Percentiles rank a stretch among this genome's conserved stretches.
Conservation (phyloP, 2,113 vertebrate genomes). For the Aspidoscelis tigris region DNA sequence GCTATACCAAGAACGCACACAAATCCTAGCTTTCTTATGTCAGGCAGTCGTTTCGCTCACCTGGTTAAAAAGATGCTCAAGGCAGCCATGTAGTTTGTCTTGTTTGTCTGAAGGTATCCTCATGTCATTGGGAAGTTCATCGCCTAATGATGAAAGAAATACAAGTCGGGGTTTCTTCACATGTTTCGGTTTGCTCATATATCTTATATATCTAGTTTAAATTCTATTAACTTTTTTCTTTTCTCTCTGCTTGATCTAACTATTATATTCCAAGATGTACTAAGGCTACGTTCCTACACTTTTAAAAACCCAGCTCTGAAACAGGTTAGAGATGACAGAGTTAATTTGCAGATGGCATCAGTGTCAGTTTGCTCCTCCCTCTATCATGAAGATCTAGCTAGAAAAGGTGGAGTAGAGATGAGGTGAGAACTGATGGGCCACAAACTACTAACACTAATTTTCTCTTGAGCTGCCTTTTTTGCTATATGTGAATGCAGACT, state of each 20-base stretch:
- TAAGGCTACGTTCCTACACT: neutral
- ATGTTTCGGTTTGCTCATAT: neutral
- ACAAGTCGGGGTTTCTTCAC: neutral
- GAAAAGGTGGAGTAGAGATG: too few species aligned
- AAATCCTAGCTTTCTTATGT: neutral
- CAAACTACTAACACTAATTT: too few species aligned
- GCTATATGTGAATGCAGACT: too few species aligned
- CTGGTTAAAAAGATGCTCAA: conserved; percentile 98
- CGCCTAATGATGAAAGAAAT: conserved; percentile 76
- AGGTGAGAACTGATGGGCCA: too few species aligned
- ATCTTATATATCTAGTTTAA: neutral
- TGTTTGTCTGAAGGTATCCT: conserved; percentile 96
- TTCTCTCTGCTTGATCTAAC: neutral
- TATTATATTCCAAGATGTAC: neutral
- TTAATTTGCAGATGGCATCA: neutral
- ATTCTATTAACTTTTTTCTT: neutral
- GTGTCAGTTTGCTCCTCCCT: too few species aligned
- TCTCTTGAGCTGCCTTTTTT: too few species aligned
- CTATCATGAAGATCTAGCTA: neutral
- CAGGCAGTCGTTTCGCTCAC: conserved; percentile 57
- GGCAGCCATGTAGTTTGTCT: conserved; percentile 96
- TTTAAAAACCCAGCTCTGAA: neutral
- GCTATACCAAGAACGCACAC: neutral
- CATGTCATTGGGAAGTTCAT: conserved; percentile 96
- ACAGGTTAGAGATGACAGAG: neutral